Evolutionary conservation across 92 coral and sea anemone genomes (phyloP), one percentile per base, ranked within the genome.

Genomic region (Hydrozoanthus gracilis): DNA sequence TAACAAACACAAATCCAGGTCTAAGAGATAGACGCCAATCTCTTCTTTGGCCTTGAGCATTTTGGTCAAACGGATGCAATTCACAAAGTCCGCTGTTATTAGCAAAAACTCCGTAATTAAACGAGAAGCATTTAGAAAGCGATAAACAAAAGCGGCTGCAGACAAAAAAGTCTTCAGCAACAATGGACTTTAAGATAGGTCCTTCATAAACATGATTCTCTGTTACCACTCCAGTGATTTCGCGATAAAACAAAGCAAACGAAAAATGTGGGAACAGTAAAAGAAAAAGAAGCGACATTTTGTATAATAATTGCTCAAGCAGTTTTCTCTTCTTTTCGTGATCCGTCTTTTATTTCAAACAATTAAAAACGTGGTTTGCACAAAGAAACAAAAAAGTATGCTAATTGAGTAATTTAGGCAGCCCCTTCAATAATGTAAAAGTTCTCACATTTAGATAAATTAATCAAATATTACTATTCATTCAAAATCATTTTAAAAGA

Each of bases 101-200:
- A 12, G 85, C 74, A 14, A 58, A 65, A 13, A 18, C 17, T 11
- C 49, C 74, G 75, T 80, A 80, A 67, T 80, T 80, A 48, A 65
- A 80, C 17, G 85, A 80, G 75, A 47, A 80, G 27, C 85, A 80
- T 4, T 51, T 61, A 14, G 64, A 52, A 80, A 13, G 8, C 11
- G 74, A 80, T 60, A 66, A 47, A 46, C 85, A 80, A 18, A 80
- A 64, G 45, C 66, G 85, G 64, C 74, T 80, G 61, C 85, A 80
- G 60, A 61, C 85, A 48, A 80, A 49, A 80, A 80, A 20, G 3
- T 61, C 73, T 17, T 67, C 69, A 9, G 85, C 47, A 39, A 49
- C 20, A 13, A 11, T 70, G 47, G 49, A 64, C 45, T 17, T 46
- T 48, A 80, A 49, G 74, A 7, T 4, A 11, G 73, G 73, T 44